Evolutionary conservation across 2,888 invertebrate species (phyloP).

Genomic region (Morpho deidamia): DNA sequence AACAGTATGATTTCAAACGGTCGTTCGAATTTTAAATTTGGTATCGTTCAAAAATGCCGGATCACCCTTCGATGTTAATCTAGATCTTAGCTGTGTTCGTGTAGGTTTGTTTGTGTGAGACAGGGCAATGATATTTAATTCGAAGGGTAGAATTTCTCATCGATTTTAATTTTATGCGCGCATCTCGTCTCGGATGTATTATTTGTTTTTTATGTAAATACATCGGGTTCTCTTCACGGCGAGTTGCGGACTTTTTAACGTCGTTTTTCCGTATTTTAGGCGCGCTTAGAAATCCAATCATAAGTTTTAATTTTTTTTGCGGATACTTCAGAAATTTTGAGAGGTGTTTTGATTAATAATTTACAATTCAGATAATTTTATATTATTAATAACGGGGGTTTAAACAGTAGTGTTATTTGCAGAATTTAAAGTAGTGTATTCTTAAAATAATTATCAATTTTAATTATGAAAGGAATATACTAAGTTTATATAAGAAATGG

Average conservation of each 20-base stretch:
- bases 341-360: too few species aligned
- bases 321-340: too few species aligned
- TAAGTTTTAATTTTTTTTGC: slow-evolving; percentile 38
- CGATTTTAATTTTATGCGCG: slow-evolving; percentile 78
- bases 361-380: neutral
- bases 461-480: too few species aligned
- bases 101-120: slow-evolving; percentile 44
- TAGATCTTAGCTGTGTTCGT: slow-evolving; percentile 50
- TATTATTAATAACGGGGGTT: too few species aligned
- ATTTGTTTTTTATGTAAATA: slow-evolving; percentile 79
- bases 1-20: slow-evolving; percentile 10
- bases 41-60: slow-evolving; percentile 14
- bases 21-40: slow-evolving; percentile 24
- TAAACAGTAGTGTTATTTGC: too few species aligned
- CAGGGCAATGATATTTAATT: slow-evolving; percentile 75
- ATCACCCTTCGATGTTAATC: slow-evolving; percentile 58
- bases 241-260: slow-evolving; percentile 48
- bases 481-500: too few species aligned
- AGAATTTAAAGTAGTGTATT: too few species aligned
- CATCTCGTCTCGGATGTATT: slow-evolving; percentile 70
- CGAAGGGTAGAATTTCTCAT: slow-evolving; percentile 75
- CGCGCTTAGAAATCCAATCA: slow-evolving; percentile 52
- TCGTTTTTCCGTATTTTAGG: slow-evolving; percentile 58
- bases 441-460: too few species aligned
- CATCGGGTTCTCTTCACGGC: slow-evolving; percentile 60